These are phyloP conservation scores for Euura saliciscinereae DNA, from an alignment of 1,140 invertebrate genomes.

Conservation along the genomic window DNA sequence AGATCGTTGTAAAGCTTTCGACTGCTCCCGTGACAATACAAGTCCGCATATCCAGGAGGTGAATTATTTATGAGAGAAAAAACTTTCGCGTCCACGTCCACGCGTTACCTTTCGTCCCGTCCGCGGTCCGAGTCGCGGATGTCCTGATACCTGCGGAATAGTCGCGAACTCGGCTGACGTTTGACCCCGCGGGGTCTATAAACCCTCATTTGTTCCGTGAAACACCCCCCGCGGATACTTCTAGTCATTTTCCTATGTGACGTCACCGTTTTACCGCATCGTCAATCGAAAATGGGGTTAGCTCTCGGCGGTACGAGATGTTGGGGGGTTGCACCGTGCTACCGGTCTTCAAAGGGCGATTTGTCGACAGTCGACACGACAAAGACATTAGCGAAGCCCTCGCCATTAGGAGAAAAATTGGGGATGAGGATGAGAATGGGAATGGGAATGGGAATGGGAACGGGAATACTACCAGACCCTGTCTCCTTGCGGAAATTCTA, in stretches of 20 bases:
- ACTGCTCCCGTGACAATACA: not conserved
- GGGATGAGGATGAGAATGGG: not conserved
- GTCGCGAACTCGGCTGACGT: too few species aligned
- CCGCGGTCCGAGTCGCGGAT: not conserved
- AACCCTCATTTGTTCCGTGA: too few species aligned
- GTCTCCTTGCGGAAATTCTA: not conserved
- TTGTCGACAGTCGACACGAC: conserved; percentile 56
- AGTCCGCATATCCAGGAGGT: too few species aligned
- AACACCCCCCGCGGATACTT: too few species aligned
- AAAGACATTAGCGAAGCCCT: conserved; percentile 48
- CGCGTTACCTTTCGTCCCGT: not conserved
- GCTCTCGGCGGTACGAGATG: not conserved
- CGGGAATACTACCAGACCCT: not conserved
- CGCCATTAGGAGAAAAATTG: conserved; percentile 39
- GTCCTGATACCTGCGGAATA: too few species aligned
- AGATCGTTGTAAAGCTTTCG: conserved; percentile 1
- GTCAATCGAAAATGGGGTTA: not conserved
- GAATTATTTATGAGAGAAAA: too few species aligned
- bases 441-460: too few species aligned
- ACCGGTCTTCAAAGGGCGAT: conserved; percentile 46
- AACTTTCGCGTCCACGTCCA: not conserved
- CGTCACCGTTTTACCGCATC: not conserved
- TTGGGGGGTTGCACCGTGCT: not conserved
- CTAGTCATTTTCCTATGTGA: not conserved
- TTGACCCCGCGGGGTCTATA: too few species aligned